Percentiles rank a stretch among this genome's conserved stretches.
Conservation (phyloP, 2,113 vertebrate species). For the Myanophis thanlyinensis region DNA sequence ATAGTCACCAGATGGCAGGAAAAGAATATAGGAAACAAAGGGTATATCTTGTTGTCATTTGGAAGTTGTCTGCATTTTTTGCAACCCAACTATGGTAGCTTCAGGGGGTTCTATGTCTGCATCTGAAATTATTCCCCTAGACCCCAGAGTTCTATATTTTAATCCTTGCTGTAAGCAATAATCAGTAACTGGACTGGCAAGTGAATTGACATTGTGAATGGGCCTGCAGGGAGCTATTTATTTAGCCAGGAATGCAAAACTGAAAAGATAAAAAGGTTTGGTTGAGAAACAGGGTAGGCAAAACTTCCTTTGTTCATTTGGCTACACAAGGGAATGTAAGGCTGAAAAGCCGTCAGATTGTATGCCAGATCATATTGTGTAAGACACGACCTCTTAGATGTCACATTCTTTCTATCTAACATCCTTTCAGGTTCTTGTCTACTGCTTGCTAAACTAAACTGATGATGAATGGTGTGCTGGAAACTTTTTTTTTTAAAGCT, state of each 20-base stretch:
- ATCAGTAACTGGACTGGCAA: background rate
- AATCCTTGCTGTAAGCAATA: constrained; percentile 9
- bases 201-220: constrained; percentile 3
- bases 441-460: constrained; percentile 7
- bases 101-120: background rate
- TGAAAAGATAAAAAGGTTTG: constrained; percentile 5
- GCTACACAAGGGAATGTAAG: constrained; percentile 6
- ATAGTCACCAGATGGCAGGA: background rate
- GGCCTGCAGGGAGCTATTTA: constrained; percentile 14
- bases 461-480: background rate
- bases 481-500: background rate
- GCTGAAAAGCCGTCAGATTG: constrained; percentile 24
- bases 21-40: background rate
- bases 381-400: constrained; percentile 2
- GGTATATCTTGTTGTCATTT: background rate
- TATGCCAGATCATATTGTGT: constrained; percentile 10
- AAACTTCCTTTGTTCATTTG: constrained; percentile 8
- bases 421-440: background rate
- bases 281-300: constrained; percentile 11
- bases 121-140: background rate
- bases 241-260: background rate
- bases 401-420: background rate
- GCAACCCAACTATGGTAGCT: background rate
- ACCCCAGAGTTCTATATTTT: background rate
- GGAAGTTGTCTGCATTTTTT: background rate